phyloP scores from a whole-genome alignment of 2,113 vertebrate genomes.

The Callopanchax toddi region DNA sequence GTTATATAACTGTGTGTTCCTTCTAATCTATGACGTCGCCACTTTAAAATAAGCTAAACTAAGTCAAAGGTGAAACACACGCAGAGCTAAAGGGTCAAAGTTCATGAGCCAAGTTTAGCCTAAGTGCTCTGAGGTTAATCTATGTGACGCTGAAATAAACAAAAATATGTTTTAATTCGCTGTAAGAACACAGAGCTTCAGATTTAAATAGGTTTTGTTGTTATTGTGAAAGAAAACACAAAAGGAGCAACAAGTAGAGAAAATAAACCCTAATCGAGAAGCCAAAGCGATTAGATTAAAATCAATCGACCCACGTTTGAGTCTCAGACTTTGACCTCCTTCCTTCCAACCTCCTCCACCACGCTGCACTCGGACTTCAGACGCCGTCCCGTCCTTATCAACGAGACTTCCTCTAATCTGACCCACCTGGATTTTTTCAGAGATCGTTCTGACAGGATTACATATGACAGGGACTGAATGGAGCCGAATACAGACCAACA shows the following conservation, averaged over 20 bases:
- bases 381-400: slow-evolving; percentile 1
- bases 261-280: not conserved
- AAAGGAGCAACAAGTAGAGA: not conserved
- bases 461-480: slow-evolving; percentile 10
- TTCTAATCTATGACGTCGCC: not conserved
- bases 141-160: not conserved
- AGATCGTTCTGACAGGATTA: slow-evolving; percentile 40
- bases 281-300: slow-evolving; percentile 27
- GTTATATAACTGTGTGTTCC: not conserved
- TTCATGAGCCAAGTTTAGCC: not conserved
- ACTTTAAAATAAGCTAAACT: not conserved
- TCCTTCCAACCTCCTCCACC: slow-evolving; percentile 36
- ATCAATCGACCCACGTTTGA: slow-evolving; percentile 8
- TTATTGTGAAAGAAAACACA: not conserved
- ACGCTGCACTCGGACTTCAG: not conserved
- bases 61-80: slow-evolving; percentile 9
- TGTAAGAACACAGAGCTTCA: not conserved
- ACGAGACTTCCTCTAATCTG: not conserved
- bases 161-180: not conserved
- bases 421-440: slow-evolving; percentile 24
- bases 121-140: not conserved
- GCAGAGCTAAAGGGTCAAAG: slow-evolving; percentile 2
- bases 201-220: not conserved
- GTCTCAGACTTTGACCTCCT: slow-evolving; percentile 54
- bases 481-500: slow-evolving; percentile 2